These are phyloP conservation scores for Folsomia manolachei DNA, from an alignment of 2,888 invertebrate genomes.

Conservation along the genomic window DNA sequence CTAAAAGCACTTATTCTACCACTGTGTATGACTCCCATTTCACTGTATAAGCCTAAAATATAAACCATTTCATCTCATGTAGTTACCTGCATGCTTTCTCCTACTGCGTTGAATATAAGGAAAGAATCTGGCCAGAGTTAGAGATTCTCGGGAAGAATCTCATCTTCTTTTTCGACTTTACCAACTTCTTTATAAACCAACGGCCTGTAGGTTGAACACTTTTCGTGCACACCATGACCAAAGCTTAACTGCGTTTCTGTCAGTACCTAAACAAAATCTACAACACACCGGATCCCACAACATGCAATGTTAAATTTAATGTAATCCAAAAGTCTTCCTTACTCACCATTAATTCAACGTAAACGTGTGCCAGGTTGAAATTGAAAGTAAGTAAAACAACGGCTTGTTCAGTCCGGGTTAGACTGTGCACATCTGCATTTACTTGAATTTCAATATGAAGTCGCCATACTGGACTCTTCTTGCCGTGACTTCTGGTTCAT, in stretches of 20 bases:
- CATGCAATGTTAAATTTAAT: constrained; percentile 4
- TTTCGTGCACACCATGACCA: neutral
- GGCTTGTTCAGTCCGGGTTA: too few species aligned
- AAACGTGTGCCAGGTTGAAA: neutral
- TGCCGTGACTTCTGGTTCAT: neutral
- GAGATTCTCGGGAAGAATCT: neutral
- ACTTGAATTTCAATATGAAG: constrained; percentile 3
- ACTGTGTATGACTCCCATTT: too few species aligned
- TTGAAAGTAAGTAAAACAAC: neutral
- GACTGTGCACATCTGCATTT: neutral
- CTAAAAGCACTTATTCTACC: neutral
- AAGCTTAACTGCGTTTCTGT: neutral
- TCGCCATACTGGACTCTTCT: neutral
- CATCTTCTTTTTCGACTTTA: neutral
- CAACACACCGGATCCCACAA: neutral
- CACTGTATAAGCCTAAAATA: too few species aligned
- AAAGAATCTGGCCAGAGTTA: too few species aligned
- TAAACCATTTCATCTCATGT: too few species aligned
- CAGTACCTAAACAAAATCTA: constrained; percentile 1
- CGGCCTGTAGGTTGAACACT: neutral
- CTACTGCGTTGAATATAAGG: too few species aligned
- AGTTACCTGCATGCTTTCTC: too few species aligned
- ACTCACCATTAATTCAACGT: neutral
- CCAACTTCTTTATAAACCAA: neutral
- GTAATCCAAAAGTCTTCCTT: constrained; percentile 2